Evolutionary conservation across 64 coral and sea anemone genomes (phyloP), one percentile per base, ranked within the genome.

Genomic region (Pachyseris speciosa): DNA sequence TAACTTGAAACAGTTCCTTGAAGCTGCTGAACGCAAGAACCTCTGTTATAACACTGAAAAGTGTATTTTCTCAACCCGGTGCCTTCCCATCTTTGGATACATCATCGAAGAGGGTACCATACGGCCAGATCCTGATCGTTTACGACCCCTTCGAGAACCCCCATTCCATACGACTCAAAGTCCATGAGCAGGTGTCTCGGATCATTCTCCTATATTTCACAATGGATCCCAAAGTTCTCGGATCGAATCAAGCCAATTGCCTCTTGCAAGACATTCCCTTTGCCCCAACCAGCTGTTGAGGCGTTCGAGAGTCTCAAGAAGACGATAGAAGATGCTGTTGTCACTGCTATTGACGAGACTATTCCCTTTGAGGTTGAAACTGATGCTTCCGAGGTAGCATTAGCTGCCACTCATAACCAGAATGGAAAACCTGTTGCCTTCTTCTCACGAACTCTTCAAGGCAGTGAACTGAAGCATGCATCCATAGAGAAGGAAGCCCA

Each of bases 401-500:
- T 92, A 45, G 90, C 90, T 64, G 90, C 90, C 3, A 86, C 80
- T 4, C 90, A 75, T 36, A 92, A 86, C 67, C 81, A 92, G 55
- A 86, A 92, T 11, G 80, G 90, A 27, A 85, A 57, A 22, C 90
- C 80, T 10, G 80, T 86, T 33, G 71, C 90, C 37, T 92, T 92
- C 48, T 92, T 84, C 37, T 92, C 89, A 42, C 64, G 66, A 36
- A 75, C 88, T 0, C 50, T 84, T 11, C 89, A 91, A 61, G 79
- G 66, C 4, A 91, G 69, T 78, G 90, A 85, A 33, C 57, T 85
- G 33, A 92, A 85, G 40, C 80, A 92, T 58, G n/a, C 67, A 22
- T 64, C 90, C 37, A 70, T 84, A 31, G 65, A 92, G 52, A 91
- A 91, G 36, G 77, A 85, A 74, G 51, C 90, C 1, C 79, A 74